Evolutionary conservation across 2,113 vertebrate genomes (phyloP).

Genomic region (Psammodynastes pulverulentus): DNA sequence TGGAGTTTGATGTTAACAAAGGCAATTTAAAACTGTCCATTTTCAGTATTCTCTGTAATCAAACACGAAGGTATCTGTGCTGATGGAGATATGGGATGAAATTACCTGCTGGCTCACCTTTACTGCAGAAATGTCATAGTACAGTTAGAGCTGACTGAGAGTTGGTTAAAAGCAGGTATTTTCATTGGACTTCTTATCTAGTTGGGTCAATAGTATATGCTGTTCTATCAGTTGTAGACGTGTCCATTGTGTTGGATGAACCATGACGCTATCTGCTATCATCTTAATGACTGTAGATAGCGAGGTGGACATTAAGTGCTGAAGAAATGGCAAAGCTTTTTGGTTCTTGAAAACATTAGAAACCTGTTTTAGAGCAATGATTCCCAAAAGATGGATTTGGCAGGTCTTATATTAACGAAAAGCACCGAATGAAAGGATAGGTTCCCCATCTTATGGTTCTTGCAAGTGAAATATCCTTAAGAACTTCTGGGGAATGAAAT

Average conservation of each 20-base stretch:
- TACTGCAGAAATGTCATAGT: slow-evolving; percentile 49
- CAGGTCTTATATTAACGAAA: neutral
- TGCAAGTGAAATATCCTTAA: neutral
- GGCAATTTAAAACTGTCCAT: slow-evolving; percentile 37
- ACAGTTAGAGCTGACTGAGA: slow-evolving; percentile 48
- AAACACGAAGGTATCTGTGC: slow-evolving; percentile 41
- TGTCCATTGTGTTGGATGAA: slow-evolving; percentile 48
- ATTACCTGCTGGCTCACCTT: slow-evolving; percentile 47
- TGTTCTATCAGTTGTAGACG: slow-evolving; percentile 8
- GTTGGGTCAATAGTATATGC: slow-evolving; percentile 49
- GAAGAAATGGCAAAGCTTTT: slow-evolving; percentile 55
- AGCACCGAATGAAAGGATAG: neutral
- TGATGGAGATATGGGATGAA: slow-evolving; percentile 38
- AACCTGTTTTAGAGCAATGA: slow-evolving; percentile 32
- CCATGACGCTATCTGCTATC: slow-evolving; percentile 58
- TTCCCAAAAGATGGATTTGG: neutral
- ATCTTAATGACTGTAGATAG: slow-evolving; percentile 57
- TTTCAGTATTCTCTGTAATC: slow-evolving; percentile 18
- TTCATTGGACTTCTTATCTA: slow-evolving; percentile 39
- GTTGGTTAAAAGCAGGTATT: slow-evolving; percentile 50
- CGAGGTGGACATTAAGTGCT: slow-evolving; percentile 27
- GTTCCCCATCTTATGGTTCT: neutral
- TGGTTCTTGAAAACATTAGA: slow-evolving; percentile 31
- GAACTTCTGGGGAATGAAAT: neutral
- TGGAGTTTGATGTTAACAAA: slow-evolving; percentile 3